Evolutionary conservation across 2,797 vertebrate genomes (phyloP), one percentile per base, ranked within the genome.

Genomic region (Rhinogobio ventralis): DNA sequence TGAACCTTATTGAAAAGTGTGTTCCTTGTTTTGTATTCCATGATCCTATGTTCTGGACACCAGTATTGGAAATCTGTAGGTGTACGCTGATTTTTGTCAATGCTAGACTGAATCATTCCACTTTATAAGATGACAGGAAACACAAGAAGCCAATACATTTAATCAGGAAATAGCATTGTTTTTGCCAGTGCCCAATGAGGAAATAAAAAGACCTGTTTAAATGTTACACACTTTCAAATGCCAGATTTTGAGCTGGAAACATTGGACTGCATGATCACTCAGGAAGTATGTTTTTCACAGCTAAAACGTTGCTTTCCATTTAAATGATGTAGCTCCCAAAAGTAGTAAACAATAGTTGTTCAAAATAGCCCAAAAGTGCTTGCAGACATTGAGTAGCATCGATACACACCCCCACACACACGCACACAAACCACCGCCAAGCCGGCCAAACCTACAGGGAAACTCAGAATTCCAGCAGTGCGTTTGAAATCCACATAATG

Each of bases 401-500:
- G 5, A 85, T 55, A 78, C 68, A 15, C 45, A 55, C 55, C 69
- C 85, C 79, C 28, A 30, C 62, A 69, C 84, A 84, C 57, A 81
- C 69, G 19, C 42, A 64, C 69, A 78, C 67, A 73, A 81, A 85
- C 78, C 79, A 80, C 20, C 8, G 64, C 42, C 69, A 82, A 62
- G 8, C 30, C 20, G 19, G 67, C 71, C 84, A 76, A 80, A 67
- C 79, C 71, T 73, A 77, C 87, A 76, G 71, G 55, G 77, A 88
- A 69, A 84, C 87, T 84, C 55, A 79, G 79, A 88, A 87, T 89
- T 87, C 71, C 91, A 86, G 86, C 90, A 74, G 91, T 91, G 91
- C 88, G 88, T 92, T 92, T 90, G 89, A 92, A 93, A 91, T 92
- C 91, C 88, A 89, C 91, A 90, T 91, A 92, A 90, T 46, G 79